Evolutionary conservation across 2,113 vertebrate genomes (phyloP).

Genomic region (Danio rerio): GRCz12tu NC_133182.1:33514501-33515000

Average conservation of each 20-base stretch:
- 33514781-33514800: conserved; percentile 69
- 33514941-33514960: background rate
- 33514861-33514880: background rate
- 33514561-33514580: conserved; percentile 26
- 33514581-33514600: conserved; percentile 42
- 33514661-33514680: background rate
- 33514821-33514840: background rate
- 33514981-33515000: background rate
- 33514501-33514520: background rate
- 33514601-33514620: conserved; percentile 28
- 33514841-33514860: background rate
- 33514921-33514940: conserved; percentile 22
- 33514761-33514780: conserved; percentile 89
- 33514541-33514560: background rate
- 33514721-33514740: conserved; percentile 83
- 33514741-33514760: conserved; percentile 83
- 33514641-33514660: background rate
- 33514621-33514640: background rate
- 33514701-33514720: conserved; percentile 27
- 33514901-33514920: background rate
- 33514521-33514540: background rate
- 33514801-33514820: background rate
- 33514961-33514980: background rate
- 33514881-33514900: conserved; percentile 3
- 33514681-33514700: conserved; percentile 14